phyloP scores from a whole-genome alignment of 2,888 invertebrate species.

The Eumerus sabulonum region DNA sequence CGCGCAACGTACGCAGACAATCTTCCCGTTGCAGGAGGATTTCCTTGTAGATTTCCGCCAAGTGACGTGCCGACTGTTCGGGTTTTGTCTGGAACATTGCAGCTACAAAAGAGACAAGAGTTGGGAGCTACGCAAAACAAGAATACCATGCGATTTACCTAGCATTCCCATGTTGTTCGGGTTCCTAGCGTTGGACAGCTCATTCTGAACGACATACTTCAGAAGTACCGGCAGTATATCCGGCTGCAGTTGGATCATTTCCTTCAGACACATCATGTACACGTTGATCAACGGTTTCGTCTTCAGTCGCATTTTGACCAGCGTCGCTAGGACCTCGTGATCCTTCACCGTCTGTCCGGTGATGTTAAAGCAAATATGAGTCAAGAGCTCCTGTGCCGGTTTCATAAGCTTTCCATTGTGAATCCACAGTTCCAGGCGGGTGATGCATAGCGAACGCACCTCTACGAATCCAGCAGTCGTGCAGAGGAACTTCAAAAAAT shows the following conservation, averaged over 20 bases:
- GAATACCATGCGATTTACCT: constrained; percentile 71
- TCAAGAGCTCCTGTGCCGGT: constrained; percentile 93
- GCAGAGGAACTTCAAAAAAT: constrained; percentile 91
- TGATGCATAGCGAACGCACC: constrained; percentile 79
- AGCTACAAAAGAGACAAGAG: constrained; percentile 77
- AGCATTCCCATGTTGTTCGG: constrained; percentile 97
- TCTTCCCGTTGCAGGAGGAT: constrained; percentile 93
- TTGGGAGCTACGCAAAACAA: neutral
- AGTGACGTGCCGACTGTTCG: constrained; percentile 88
- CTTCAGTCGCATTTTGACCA: constrained; percentile 94
- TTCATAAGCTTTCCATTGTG: constrained; percentile 97
- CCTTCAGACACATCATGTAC: constrained; percentile 93
- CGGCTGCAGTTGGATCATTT: constrained; percentile 91
- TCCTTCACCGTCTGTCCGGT: constrained; percentile 85
- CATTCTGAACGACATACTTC: constrained; percentile 96
- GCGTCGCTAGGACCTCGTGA: constrained; percentile 88
- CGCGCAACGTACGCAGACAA: constrained; percentile 91
- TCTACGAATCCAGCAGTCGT: constrained; percentile 92
- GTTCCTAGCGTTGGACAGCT: constrained; percentile 93
- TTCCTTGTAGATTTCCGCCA: constrained; percentile 93
- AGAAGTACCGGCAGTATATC: constrained; percentile 91
- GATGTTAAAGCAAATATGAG: constrained; percentile 94
- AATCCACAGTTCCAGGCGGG: constrained; percentile 93
- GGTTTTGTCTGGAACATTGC: constrained; percentile 93
- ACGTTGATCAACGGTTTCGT: constrained; percentile 95